Evolutionary conservation across 1,140 invertebrate genomes (phyloP).

Genomic region (Homalodisca vitripennis): DNA sequence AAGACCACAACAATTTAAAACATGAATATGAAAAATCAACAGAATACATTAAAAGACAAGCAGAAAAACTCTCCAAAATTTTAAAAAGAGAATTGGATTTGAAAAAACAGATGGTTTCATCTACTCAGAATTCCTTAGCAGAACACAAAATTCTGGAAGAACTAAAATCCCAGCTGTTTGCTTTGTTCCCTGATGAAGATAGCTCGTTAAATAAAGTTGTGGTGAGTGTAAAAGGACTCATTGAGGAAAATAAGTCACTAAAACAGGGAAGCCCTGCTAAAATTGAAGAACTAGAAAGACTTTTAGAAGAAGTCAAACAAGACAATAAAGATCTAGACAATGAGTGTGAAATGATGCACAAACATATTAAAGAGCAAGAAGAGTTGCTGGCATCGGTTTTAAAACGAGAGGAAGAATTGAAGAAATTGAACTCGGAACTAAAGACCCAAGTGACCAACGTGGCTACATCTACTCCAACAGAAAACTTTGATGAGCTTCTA

Average conservation of each 20-base stretch:
- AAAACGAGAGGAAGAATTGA: conserved; percentile 9
- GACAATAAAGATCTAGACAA: conserved; percentile 14
- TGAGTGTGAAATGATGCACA: conserved; percentile 19
- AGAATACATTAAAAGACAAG: conserved; percentile 7
- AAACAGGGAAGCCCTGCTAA: background rate
- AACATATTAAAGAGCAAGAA: conserved; percentile 16
- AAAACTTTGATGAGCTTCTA: background rate
- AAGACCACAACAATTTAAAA: background rate
- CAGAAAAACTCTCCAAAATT: background rate
- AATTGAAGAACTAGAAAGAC: background rate
- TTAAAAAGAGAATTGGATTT: conserved; percentile 14
- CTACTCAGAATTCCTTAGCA: too few relatives aligned
- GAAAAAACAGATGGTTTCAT: conserved; percentile 6
- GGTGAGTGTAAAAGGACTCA: background rate
- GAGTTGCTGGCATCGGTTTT: background rate
- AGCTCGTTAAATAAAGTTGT: background rate
- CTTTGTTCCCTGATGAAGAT: background rate
- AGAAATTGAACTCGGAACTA: background rate
- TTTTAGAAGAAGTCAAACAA: background rate
- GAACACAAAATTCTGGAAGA: background rate
- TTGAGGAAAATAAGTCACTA: background rate
- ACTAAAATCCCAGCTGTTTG: background rate
- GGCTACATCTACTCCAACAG: background rate
- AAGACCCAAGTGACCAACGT: background rate
- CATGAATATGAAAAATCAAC: conserved; percentile 8